phyloP scores from a whole-genome alignment of 2,888 invertebrate species.

The Clunio marinus region DNA sequence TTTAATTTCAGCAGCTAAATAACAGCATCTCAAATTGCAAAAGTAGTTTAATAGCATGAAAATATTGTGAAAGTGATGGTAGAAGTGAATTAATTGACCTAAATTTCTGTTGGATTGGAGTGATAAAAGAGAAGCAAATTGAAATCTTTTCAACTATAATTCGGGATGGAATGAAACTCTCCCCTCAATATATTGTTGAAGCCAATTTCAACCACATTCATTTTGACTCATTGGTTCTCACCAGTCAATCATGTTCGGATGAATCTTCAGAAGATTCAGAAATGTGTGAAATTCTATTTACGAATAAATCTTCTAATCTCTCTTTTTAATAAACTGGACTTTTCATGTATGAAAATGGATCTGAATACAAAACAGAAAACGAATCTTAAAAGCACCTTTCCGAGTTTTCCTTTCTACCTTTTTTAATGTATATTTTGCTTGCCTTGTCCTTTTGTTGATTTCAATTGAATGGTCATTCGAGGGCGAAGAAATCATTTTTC shows the following conservation, averaged over 20 bases:
- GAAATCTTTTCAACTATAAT: too few species aligned
- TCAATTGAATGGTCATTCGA: background rate
- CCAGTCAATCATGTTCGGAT: conserved; percentile 17
- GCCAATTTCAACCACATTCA: background rate
- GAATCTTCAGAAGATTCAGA: conserved; percentile 22
- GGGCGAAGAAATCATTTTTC: background rate
- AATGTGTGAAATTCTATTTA: conserved; percentile 35
- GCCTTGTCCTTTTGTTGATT: background rate
- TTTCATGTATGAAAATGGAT: background rate
- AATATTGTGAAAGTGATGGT: too few species aligned
- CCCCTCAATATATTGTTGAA: too few species aligned
- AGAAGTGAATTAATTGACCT: too few species aligned
- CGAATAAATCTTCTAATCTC: conserved; percentile 29
- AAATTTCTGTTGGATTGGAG: too few species aligned
- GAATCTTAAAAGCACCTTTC: too few species aligned
- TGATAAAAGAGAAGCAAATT: background rate
- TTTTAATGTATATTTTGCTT: conserved; percentile 33
- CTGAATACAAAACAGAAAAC: too few species aligned
- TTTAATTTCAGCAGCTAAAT: too few species aligned
- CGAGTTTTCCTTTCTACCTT: conserved; percentile 35
- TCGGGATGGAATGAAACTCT: too few species aligned
- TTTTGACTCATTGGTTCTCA: conserved; percentile 24
- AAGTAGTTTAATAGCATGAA: too few species aligned
- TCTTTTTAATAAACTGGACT: conserved; percentile 11
- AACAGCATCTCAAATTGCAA: too few species aligned